Evolutionary conservation across 2,113 vertebrate species (phyloP).

Genomic region (Alectura lathami): DNA sequence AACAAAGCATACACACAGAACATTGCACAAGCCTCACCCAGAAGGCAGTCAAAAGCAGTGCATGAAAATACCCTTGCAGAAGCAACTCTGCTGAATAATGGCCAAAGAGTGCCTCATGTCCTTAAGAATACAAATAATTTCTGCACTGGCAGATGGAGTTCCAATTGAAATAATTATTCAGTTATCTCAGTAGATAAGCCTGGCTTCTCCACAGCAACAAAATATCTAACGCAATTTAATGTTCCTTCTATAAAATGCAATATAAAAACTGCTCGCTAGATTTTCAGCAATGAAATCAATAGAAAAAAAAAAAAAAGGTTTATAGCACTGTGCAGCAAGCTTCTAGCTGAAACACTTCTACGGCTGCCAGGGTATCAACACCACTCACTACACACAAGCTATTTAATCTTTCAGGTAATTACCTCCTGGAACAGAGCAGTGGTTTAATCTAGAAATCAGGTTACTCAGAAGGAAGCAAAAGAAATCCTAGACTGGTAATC

Average conservation of each 20-base stretch:
- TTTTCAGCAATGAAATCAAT: neutral
- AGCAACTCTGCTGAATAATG: neutral
- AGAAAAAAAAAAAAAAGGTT: neutral
- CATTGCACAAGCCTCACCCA: neutral
- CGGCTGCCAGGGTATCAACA: neutral
- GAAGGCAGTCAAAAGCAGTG: neutral
- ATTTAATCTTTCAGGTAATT: conserved; percentile 16
- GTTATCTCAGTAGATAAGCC: conserved; percentile 10
- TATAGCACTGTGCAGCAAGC: neutral
- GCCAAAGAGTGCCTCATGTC: neutral
- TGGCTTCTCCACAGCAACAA: neutral
- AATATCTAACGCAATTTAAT: neutral
- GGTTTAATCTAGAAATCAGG: neutral
- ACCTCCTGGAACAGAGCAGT: neutral
- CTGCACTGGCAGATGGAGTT: neutral
- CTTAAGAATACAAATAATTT: conserved; percentile 46
- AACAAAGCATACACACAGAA: neutral
- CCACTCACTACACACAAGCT: neutral
- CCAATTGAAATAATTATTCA: conserved; percentile 33
- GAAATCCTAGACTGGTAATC: neutral
- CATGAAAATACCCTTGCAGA: neutral
- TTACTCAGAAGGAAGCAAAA: neutral
- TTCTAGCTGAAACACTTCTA: neutral
- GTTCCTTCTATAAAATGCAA: neutral
- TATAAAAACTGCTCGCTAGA: neutral